Base-by-base conservation (phyloP, 1,140 invertebrate genomes). In the Zaprionus taronus region DNA sequence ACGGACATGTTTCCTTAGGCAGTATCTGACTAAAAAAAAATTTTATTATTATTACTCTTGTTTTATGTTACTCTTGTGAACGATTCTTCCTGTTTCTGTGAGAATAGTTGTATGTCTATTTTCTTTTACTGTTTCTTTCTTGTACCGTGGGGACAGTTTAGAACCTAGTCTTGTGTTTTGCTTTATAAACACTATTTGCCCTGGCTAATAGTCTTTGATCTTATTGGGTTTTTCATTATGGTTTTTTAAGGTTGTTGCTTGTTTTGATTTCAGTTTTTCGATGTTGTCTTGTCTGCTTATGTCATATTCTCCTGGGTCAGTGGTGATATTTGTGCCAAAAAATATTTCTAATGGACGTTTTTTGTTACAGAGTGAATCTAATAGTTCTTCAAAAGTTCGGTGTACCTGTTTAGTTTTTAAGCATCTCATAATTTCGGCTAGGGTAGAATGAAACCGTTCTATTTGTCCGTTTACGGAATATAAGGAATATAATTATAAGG, bases 361-460 rank as follows among this genome's bases (percentile, higher is more conserved):
- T 62, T 55, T 51, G 68, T 71, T 20, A 63, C 58, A 9, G 76
- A 70, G 24, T 74, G 71, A n/a, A 6, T 55, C 51, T 26, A 55
- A 55, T 12, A 55, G 22, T 24, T 55, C 22, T 55, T 55, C 12
- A 26, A 55, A 55, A 5, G 14, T 17, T 17, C 53, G 15, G 26
- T 61, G 26, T 24, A 28, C 12, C 63, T 57, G 56, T 12, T 58
- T 64, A 38, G 28, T 75, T 58, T 64, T 57, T 64, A 36, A 51
- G 34, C 66, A 36, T 70, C 66, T 20, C 31, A 57, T n/a, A 34
- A n/a, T 17, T 68, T 26, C 14, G 51, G 65, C 31, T 6, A 49
- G 14, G 15, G 44, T 38, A 34, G 69, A 77, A 28, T 72, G 69
- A 22, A 77, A 75, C 24, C 73, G 26, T 66, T 80, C 65, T 9